Conservation (phyloP, 2,888 invertebrate genomes). For the Agrilus mali region DNA sequence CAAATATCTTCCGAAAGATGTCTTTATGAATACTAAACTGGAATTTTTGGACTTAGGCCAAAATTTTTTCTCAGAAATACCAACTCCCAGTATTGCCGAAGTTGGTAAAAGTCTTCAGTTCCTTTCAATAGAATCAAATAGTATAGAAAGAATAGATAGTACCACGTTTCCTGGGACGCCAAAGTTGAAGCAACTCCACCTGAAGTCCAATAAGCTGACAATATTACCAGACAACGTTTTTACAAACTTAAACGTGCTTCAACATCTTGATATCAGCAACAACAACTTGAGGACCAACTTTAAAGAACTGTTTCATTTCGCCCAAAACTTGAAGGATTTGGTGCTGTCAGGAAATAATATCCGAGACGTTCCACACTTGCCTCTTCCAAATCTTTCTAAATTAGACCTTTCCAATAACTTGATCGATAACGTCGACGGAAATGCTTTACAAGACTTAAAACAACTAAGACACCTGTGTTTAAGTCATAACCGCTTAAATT, state of each 20-base stretch:
- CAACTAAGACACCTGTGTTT: conserved; percentile 62
- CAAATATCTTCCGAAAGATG: conserved; percentile 60
- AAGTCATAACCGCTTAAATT: conserved; percentile 62
- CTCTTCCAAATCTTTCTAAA: conserved; percentile 63
- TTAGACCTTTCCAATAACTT: conserved; percentile 71
- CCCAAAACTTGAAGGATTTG: conserved; percentile 66
- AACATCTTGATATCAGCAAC: conserved; percentile 67
- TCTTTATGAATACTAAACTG: conserved; percentile 65
- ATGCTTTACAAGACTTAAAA: conserved; percentile 56
- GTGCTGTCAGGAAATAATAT: conserved; percentile 67
- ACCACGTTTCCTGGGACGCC: conserved; percentile 77
- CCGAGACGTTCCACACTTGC: conserved; percentile 61
- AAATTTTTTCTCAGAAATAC: conserved; percentile 69
- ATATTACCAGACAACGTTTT: conserved; percentile 83
- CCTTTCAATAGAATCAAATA: conserved; percentile 67
- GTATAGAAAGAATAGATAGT: conserved; percentile 74
- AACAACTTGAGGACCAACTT: conserved; percentile 75
- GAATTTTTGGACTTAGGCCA: conserved; percentile 69
- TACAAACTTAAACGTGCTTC: conserved; percentile 63
- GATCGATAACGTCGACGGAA: conserved; percentile 55
- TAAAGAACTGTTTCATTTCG: conserved; percentile 77
- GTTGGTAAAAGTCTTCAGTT: conserved; percentile 67
- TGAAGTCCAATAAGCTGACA: conserved; percentile 69
- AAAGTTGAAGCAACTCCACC: conserved; percentile 61
- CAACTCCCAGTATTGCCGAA: conserved; percentile 63